phyloP scores from a whole-genome alignment of 2,888 invertebrate species.

The Eristalis arbustorum region DNA sequence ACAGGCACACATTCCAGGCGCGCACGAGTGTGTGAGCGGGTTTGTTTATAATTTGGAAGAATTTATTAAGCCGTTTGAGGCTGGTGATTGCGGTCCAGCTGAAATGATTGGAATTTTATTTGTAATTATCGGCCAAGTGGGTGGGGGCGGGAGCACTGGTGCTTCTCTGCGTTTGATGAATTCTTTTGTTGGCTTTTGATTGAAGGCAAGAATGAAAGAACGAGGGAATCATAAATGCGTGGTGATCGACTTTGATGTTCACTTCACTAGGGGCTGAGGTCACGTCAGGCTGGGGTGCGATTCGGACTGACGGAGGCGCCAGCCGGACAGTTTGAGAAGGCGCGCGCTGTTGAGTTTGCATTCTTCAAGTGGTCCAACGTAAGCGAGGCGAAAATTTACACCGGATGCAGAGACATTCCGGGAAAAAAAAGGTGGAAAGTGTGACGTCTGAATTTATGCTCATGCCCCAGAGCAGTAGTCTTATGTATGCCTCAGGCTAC shows the following conservation, averaged over 20 bases:
- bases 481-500: too few relatives aligned
- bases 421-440: too few relatives aligned
- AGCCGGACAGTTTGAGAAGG: not conserved
- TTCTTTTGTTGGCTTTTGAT: not conserved
- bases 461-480: too few relatives aligned
- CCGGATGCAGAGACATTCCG: too few relatives aligned
- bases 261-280: not conserved
- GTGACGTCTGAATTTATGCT: too few relatives aligned
- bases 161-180: not conserved
- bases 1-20: not conserved
- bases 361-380: too few relatives aligned
- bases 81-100: conserved; percentile 3
- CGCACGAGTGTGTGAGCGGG: not conserved
- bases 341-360: too few relatives aligned
- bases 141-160: not conserved
- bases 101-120: conserved; percentile 15
- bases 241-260: not conserved
- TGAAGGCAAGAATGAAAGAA: too few relatives aligned
- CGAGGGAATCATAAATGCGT: not conserved
- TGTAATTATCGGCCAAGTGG: not conserved
- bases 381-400: too few relatives aligned
- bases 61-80: conserved; percentile 14
- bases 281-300: not conserved
- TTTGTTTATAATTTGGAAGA: conserved; percentile 9
- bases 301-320: not conserved